Base-by-base conservation (phyloP, 2,888 invertebrate species). In the Drosophila imparisetae region DNA sequence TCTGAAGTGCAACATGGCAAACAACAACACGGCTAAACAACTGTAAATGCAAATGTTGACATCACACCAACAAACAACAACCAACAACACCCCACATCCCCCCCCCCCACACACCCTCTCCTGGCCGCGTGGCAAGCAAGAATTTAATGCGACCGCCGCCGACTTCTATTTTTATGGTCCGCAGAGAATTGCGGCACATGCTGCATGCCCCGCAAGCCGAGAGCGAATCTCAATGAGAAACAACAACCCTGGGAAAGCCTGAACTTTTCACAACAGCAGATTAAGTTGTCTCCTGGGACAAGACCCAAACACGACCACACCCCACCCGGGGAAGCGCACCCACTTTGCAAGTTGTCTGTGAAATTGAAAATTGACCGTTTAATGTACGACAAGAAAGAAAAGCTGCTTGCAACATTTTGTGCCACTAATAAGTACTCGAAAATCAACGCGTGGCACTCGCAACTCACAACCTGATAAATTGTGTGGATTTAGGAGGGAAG, bases 341-440 rank as follows among this genome's bases (percentile, higher is more conserved):
- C 82, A 66, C 85, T 78, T 73, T 36, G 38, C 85, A 89, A 84
- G 73, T 87, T 89, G 83, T 74, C 85, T 89, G 85, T 78, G 90
- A 86, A 91, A 86, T 89, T 90, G 86, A 88, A 92, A 92, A 92
- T 92, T 90, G 90, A 91, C 91, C 92, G 91, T 89, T 90, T 92
- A 92, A 92, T 91, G 90, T 81, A 48, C 27, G 36, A 32, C 29
- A 78, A 29, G 54, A 32, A 58, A 45, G 55, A 45, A 50, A 57
- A 48, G 53, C 66, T 49, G 83, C 72, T 63, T 66, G 66, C 75
- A 81, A 73, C 88, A 89, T 72, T 86, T 82, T 54, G 79, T 75
- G 83, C 55, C 70, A 78, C 74, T 90, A 88, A 90, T 90, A 84
- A 86, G 87, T 81, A 79, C 90, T 90, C 42, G 59, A 76, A 81